These are phyloP conservation scores for Apis mellifera DNA, from an alignment of 1,140 invertebrate species.

Conservation along the genomic window Amel_HAv3.1 CM009940.2:8847001-8847500, in stretches of 20 bases:
- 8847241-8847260: constrained; percentile 37
- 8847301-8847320: constrained; percentile 29
- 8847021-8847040: constrained; percentile 47
- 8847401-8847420: no score
- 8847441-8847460: no score
- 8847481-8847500: no score
- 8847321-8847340: constrained; percentile 52
- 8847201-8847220: constrained; percentile 79
- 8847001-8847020: constrained; percentile 44
- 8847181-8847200: constrained; percentile 76
- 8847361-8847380: constrained; percentile 59
- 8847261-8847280: neutral
- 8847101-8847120: constrained; percentile 74
- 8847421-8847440: no score
- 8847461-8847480: no score
- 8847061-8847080: constrained; percentile 37
- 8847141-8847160: constrained; percentile 75
- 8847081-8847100: constrained; percentile 70
- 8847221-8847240: constrained; percentile 68
- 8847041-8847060: constrained; percentile 41
- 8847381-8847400: neutral
- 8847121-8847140: constrained; percentile 78
- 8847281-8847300: constrained; percentile 39
- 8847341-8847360: constrained; percentile 73
- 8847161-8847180: constrained; percentile 76